phyloP scores from a whole-genome alignment of 2,797 vertebrate genomes.

The Chaunax sp. region DNA sequence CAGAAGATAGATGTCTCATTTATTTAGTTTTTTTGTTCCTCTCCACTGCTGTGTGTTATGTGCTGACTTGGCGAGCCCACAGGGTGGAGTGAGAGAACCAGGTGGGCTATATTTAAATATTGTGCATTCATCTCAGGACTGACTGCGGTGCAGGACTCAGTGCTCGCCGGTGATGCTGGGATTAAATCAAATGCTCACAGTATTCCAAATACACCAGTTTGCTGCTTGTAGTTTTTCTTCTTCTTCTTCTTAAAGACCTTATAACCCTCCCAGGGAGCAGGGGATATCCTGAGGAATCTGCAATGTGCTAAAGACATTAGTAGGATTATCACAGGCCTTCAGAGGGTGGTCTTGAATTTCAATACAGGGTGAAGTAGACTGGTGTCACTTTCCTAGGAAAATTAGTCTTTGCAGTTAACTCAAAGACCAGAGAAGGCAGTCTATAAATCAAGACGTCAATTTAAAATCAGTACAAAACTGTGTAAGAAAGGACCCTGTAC shows the following conservation, averaged over 20 bases:
- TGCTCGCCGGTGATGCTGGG: constrained; percentile 81
- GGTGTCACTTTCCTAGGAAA: constrained; percentile 6
- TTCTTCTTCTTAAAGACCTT: constrained; percentile 1
- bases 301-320: constrained; percentile 46
- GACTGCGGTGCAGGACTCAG: constrained; percentile 81
- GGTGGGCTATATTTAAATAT: constrained; percentile 80
- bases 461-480: constrained; percentile 12
- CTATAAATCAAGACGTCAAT: constrained; percentile 17
- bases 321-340: constrained; percentile 36
- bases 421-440: constrained; percentile 9
- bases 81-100: constrained; percentile 83
- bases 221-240: constrained; percentile 35
- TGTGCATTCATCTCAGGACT: constrained; percentile 88
- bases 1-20: constrained; percentile 5
- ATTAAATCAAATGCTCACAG: constrained; percentile 65
- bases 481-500: constrained; percentile 7
- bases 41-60: constrained; percentile 49
- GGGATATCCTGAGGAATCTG: constrained; percentile 66
- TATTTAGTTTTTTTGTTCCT: background rate
- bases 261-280: constrained; percentile 31
- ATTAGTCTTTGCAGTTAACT: constrained; percentile 5
- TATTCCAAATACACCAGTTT: constrained; percentile 43
- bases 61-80: constrained; percentile 73
- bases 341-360: constrained; percentile 34
- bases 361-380: constrained; percentile 18